Conservation (phyloP, 2,888 invertebrate species). For the Nomada flava region DNA sequence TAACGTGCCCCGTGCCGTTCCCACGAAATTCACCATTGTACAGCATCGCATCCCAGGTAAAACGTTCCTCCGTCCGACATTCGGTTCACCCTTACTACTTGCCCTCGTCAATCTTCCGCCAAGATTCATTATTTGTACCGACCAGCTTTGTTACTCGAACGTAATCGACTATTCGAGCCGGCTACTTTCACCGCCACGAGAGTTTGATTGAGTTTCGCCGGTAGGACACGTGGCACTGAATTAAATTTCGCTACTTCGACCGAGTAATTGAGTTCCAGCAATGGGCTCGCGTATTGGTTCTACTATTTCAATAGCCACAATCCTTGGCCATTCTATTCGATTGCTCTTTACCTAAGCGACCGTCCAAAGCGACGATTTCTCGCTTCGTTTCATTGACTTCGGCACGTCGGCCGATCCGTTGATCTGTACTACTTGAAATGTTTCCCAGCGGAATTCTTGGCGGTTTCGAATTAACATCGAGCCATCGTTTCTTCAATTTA, state of each 20-base stretch:
- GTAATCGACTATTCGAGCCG: background rate
- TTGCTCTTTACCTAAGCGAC: constrained; percentile 22
- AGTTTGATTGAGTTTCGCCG: constrained; percentile 25
- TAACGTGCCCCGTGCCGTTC: background rate
- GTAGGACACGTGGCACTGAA: constrained; percentile 15
- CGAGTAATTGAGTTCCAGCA: constrained; percentile 23
- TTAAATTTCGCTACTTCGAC: constrained; percentile 30
- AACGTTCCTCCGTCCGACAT: background rate
- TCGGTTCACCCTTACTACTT: background rate
- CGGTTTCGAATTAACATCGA: background rate
- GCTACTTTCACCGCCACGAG: background rate
- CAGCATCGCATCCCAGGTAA: background rate
- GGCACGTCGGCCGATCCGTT: constrained; percentile 5
- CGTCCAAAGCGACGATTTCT: constrained; percentile 5
- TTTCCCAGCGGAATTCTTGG: background rate
- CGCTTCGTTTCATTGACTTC: constrained; percentile 9
- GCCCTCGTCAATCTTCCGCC: background rate
- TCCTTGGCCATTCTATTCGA: constrained; percentile 9
- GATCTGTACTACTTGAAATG: background rate
- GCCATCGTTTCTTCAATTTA: background rate
- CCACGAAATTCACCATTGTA: background rate
- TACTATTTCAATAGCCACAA: constrained; percentile 14
- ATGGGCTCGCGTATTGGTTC: constrained; percentile 9
- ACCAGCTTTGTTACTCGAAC: background rate
- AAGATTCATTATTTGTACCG: constrained; percentile 11